Base-by-base conservation (phyloP, 2,888 invertebrate species). In the Eupithecia subumbrata region DNA sequence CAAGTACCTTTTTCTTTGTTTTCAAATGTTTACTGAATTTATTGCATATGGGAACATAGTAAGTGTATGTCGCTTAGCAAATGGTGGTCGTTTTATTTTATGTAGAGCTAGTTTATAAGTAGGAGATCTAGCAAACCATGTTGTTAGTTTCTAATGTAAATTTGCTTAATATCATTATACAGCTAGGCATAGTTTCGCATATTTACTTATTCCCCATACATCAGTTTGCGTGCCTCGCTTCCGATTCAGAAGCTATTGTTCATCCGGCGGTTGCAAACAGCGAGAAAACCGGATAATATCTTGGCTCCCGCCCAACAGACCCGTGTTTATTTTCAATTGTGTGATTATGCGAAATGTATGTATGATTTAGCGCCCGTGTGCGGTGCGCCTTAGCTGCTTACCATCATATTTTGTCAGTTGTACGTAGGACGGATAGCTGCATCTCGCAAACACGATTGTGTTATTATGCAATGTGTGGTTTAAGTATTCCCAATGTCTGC, bases 291-390 rank as follows among this genome's bases (percentile, higher is more conserved):
- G 76, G 78, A 76, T 78, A 78, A 78, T 78, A 78, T 76, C 77
- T 79, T 81, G 81, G 81, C 81, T 68, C 52, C 48, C 75, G 76
- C 79, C 81, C 79, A 77, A 73, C 77, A 63, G 72, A 72, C 73
- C 77, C 76, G 76, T 76, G 81, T 79, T 79, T 81, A 81, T 81
- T 81, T 79, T 79, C 78, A 81, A 81, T 81, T 78, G 77, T 78
- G 76, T 79, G 78, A 78, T 79, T 81, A 81, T 81, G 78, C 79
- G 76, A 78, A 79, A 79, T 77, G 79, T 79, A 76, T 79, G 70
- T 77, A 75, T 75, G 75, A 75, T 75, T 77, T 73, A 77, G 72
- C 48, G 73, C 52, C 63, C 77, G 68, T 77, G 73, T 77, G 77
- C 73, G 74, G 68, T 45, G 72, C 70, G 69, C 74, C 72, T 74